Conservation (phyloP, 2,888 invertebrate species). For the Plagodis dolabraria region DNA sequence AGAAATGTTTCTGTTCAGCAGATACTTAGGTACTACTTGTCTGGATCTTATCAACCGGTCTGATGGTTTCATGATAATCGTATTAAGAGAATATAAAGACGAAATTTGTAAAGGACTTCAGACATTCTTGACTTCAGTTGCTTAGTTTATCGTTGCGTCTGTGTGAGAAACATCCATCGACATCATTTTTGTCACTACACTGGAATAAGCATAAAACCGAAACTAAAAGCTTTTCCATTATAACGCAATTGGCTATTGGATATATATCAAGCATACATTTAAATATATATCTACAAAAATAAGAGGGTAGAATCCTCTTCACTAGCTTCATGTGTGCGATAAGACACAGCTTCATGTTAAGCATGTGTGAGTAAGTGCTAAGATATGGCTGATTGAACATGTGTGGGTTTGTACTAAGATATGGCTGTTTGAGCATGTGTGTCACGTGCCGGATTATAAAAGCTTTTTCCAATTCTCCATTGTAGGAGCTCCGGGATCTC, state of each 20-base stretch:
- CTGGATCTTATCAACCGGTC: slow-evolving; percentile 38
- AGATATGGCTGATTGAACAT: slow-evolving; percentile 68
- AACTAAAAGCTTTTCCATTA: not conserved
- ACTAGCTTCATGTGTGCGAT: slow-evolving; percentile 25
- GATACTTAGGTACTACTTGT: slow-evolving; percentile 32
- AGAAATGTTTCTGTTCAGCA: not conserved
- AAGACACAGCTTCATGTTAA: not conserved
- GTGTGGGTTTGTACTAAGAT: slow-evolving; percentile 58
- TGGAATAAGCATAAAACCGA: not conserved
- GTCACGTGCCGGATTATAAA: slow-evolving; percentile 84
- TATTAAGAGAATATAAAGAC: slow-evolving; percentile 8
- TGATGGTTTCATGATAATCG: slow-evolving; percentile 2
- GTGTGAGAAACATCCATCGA: too few species aligned
- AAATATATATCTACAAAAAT: slow-evolving; percentile 43
- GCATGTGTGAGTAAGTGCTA: slow-evolving; percentile 50
- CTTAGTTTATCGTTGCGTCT: too few species aligned
- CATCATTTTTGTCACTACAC: too few species aligned
- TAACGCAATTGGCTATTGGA: slow-evolving; percentile 24
- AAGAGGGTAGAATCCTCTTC: slow-evolving; percentile 54
- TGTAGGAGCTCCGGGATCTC: slow-evolving; percentile 75
- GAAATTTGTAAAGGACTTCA: not conserved
- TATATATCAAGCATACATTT: slow-evolving; percentile 41
- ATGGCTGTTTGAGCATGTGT: slow-evolving; percentile 74
- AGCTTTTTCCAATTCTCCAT: slow-evolving; percentile 85
- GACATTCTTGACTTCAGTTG: too few species aligned